Evolutionary conservation across 2,888 invertebrate genomes (phyloP), one percentile per base, ranked within the genome.

Genomic region (Oscheius myriophilus): DNA sequence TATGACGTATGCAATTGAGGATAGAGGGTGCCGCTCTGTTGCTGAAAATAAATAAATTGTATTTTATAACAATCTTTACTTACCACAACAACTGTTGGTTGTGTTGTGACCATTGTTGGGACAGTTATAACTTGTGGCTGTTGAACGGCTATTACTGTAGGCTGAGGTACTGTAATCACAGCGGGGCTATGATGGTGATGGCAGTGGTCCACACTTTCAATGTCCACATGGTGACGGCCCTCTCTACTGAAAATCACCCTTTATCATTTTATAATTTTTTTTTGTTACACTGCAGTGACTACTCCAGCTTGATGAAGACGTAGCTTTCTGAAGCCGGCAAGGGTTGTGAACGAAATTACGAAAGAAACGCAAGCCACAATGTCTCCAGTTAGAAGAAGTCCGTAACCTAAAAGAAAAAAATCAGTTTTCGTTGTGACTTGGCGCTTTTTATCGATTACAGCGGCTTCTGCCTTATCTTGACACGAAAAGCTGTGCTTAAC

Each of bases 301-400:
- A 61, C 61, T 61, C 61, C 61, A 46, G 61, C 61, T n/a, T 61
- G 61, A 39, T 61, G 49, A 2, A 61, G 49, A 9, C 61, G 45
- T n/a, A 61, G 39, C n/a, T 61, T 61, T 26, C 61, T 61, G 18
- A 46, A 61, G 16, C 61, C 61, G 18, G 61, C 61, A 7, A 61
- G 49, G 11, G 61, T 61, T 25, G 49, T 4, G 49, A 16, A 21
- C 23, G 61, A 46, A 33, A 61, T 49, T 0, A 39, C 11, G n/a
- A 49, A 25, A 1, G 61, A 46, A 2, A 61, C 0, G 18, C 61
- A 61, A 6, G 61, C 61, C 1, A 61, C 61, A 49, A 49, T 61
- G 18, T 39, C 49, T 11, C 46, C 61, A 26, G 49, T 33, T 33
- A 25, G 33, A 18, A 61, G 49, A 2, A 61, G n/a, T 16, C 46